phyloP scores from a whole-genome alignment of 2,888 invertebrate genomes.

The Liposcelis brunnea region DNA sequence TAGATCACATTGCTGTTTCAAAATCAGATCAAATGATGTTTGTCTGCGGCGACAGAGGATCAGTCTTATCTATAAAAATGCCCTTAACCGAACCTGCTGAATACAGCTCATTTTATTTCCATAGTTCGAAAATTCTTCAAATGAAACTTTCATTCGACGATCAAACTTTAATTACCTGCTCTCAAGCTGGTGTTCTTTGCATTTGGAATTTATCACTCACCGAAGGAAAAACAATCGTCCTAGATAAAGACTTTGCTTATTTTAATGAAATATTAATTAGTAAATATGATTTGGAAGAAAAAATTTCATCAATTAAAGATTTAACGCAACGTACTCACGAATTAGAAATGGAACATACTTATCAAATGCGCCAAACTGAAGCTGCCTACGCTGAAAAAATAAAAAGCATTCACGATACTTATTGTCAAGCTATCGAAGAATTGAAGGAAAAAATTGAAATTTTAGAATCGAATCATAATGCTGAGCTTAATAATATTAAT shows the following conservation, averaged over 20 bases:
- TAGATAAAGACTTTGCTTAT: constrained; percentile 57
- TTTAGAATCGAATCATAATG: constrained; percentile 32
- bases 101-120: constrained; percentile 33
- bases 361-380: constrained; percentile 3
- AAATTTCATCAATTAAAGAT: constrained; percentile 26
- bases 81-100: constrained; percentile 51
- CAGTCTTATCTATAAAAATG: constrained; percentile 57
- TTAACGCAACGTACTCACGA: not conserved
- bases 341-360: constrained; percentile 3
- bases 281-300: constrained; percentile 43
- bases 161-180: constrained; percentile 53
- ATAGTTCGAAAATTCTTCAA: constrained; percentile 23
- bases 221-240: constrained; percentile 45
- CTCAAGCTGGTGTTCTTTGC: constrained; percentile 61
- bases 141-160: constrained; percentile 65
- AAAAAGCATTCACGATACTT: constrained; percentile 49
- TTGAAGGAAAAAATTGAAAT: constrained; percentile 41
- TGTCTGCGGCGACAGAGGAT: constrained; percentile 58
- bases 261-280: constrained; percentile 72
- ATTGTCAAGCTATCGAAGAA: constrained; percentile 64
- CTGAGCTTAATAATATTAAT: constrained; percentile 61
- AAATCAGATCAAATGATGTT: constrained; percentile 70
- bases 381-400: not conserved
- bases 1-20: constrained; percentile 48
- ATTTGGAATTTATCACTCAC: constrained; percentile 68